These are phyloP conservation scores for Halichondria panicea DNA, from an alignment of 37 sponge, comb jelly and placozoan species.

Conservation along the genomic window DNA sequence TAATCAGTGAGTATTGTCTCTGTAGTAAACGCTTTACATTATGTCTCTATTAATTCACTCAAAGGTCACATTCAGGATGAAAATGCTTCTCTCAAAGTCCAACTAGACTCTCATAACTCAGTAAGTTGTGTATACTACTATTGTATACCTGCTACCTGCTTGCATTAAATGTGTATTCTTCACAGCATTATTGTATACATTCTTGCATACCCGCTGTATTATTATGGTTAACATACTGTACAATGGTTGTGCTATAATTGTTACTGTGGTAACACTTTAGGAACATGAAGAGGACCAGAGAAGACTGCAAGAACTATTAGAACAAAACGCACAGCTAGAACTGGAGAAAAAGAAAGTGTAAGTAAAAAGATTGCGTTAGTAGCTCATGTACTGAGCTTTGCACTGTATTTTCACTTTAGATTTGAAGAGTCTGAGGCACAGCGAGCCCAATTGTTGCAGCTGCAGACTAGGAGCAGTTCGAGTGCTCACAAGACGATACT, in stretches of 20 bases:
- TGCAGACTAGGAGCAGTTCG: constrained; percentile 26
- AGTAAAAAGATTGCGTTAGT: neutral
- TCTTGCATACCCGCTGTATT: neutral
- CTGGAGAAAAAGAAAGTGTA: constrained; percentile 71
- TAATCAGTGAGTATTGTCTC: constrained; percentile 28
- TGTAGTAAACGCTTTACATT: too few species aligned
- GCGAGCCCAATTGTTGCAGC: constrained; percentile 31
- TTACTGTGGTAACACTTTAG: constrained; percentile 17
- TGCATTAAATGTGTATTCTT: neutral
- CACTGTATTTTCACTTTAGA: neutral
- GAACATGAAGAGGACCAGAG: constrained; percentile 65
- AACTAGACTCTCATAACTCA: constrained; percentile 45
- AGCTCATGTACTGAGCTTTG: neutral
- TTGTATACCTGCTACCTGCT: neutral
- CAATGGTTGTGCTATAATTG: neutral
- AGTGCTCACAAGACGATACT: constrained; percentile 42
- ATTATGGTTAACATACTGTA: neutral
- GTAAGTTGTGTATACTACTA: constrained; percentile 25
- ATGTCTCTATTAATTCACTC: too few species aligned
- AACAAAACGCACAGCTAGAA: constrained; percentile 85
- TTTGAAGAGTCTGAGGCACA: constrained; percentile 34
- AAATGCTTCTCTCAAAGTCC: constrained; percentile 65
- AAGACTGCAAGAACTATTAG: constrained; percentile 61
- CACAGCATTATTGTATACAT: neutral
- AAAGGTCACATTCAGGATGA: constrained; percentile 59